A percentile compares a stretch with the other conserved stretches of the same genome.
phyloP scores from a whole-genome alignment of 1,140 invertebrate genomes.

The Saccostrea echinata region DNA sequence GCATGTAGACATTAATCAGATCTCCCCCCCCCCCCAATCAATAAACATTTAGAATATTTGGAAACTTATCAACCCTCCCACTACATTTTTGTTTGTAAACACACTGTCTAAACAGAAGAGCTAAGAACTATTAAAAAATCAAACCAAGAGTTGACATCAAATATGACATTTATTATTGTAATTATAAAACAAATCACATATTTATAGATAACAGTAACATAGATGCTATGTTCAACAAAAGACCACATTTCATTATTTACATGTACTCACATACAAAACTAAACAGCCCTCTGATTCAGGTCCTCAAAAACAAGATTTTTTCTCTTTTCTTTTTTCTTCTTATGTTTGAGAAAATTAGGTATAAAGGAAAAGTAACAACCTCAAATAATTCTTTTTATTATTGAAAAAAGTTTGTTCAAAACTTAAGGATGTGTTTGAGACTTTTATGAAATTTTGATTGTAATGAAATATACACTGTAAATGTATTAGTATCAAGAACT shows the following conservation, averaged over 20 bases:
- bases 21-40: too few relatives aligned
- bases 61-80: too few relatives aligned
- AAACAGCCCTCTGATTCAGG: not conserved
- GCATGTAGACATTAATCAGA: too few relatives aligned
- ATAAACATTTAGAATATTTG: too few relatives aligned
- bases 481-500: too few relatives aligned
- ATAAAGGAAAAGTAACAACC: not conserved
- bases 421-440: too few relatives aligned
- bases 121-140: too few relatives aligned
- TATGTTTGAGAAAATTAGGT: not conserved
- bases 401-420: too few relatives aligned
- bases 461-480: too few relatives aligned
- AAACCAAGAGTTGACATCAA: not conserved
- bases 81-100: too few relatives aligned
- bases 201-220: slow-evolving; percentile 1
- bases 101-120: not conserved
- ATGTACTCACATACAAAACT: not conserved
- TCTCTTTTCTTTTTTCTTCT: not conserved
- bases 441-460: too few relatives aligned
- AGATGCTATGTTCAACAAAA: slow-evolving; percentile 21
- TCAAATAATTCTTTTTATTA: not conserved
- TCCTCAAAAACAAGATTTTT: not conserved
- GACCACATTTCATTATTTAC: slow-evolving; percentile 14
- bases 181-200: slow-evolving; percentile 24
- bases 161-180: slow-evolving; percentile 14